Evolutionary conservation across 2,888 invertebrate species (phyloP), one percentile per base, ranked within the genome.

Genomic region (Siphonodentalium dalli): DNA sequence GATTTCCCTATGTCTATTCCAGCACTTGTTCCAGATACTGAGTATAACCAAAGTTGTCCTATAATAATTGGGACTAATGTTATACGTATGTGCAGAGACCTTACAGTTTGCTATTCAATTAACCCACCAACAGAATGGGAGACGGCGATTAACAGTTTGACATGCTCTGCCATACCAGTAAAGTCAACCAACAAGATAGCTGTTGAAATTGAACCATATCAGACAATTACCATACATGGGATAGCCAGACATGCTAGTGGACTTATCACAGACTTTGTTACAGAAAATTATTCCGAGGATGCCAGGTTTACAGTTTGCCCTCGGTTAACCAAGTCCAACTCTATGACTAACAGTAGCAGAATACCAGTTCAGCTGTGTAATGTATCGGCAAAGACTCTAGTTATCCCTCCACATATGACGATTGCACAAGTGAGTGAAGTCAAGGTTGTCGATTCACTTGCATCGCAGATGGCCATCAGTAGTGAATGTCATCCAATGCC

Each of bases 281-380:
- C 45, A 29, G 47, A 53, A 24, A 39, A 20, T 33, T 31, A 18
- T 31, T 26, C 44, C 9, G 7, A 9, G 7, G 26, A 44, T 7
- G 5, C 24, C 18, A 21, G 21, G 3, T 44, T 29, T 1, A 37
- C 34, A 8, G 51, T 51, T 29, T 45, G 44, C 33, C 38, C 51
- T 9, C 29, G 45, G 26, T 38, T 51, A 3, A 21, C 45, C 4
- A 29, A 44, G 15, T 11, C 40, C 4, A n/a, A 38, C 11, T 2
- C 31, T 3, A n/a, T 13, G 18, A 21, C 41, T 20, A 13, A 9
- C n/a, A 26, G 20, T n/a, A 29, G 24, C 6, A 52, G 39, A 34
- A 28, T 57, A 4, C 38, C 28, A 15, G 48, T 52, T 23, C 41
- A 39, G 18, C 28, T 57, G n/a, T 57, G 56, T 24, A 52, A 57